A percentile compares a stretch with the other conserved stretches of the same genome.
Conservation (phyloP, 2,888 invertebrate species). For the Entomobrya multifasciata region DNA sequence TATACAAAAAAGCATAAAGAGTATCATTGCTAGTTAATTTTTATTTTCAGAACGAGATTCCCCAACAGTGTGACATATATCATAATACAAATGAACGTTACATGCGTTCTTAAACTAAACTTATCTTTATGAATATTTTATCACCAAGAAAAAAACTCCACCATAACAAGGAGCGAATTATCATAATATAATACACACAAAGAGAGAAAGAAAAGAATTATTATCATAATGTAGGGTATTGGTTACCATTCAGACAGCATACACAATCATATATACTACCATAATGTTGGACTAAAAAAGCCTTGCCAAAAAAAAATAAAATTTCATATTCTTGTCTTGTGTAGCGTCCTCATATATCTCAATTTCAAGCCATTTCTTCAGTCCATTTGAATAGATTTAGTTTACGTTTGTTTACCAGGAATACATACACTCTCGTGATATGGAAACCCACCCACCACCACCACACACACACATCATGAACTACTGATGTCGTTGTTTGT, state of each 20-base stretch:
- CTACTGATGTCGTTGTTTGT: conserved; percentile 13
- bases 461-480: neutral
- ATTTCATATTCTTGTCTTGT: conserved; percentile 66
- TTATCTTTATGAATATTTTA: too few relatives aligned
- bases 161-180: neutral
- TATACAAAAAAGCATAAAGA: too few relatives aligned
- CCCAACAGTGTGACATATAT: too few relatives aligned
- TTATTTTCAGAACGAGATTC: too few relatives aligned
- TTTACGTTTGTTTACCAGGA: conserved; percentile 63
- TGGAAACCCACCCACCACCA: conserved; percentile 7
- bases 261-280: neutral
- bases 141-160: too few relatives aligned
- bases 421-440: neutral
- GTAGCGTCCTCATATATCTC: conserved; percentile 59
- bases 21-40: too few relatives aligned
- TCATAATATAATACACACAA: neutral
- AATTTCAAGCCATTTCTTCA: conserved; percentile 68
- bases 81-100: too few relatives aligned
- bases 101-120: too few relatives aligned
- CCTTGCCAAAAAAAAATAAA: conserved; percentile 14
- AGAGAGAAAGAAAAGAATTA: too few relatives aligned
- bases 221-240: neutral
- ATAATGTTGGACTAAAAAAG: neutral
- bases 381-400: conserved; percentile 72
- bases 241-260: neutral